phyloP scores from a whole-genome alignment of 2,113 vertebrate species.

The Danio rerio region DNA sequence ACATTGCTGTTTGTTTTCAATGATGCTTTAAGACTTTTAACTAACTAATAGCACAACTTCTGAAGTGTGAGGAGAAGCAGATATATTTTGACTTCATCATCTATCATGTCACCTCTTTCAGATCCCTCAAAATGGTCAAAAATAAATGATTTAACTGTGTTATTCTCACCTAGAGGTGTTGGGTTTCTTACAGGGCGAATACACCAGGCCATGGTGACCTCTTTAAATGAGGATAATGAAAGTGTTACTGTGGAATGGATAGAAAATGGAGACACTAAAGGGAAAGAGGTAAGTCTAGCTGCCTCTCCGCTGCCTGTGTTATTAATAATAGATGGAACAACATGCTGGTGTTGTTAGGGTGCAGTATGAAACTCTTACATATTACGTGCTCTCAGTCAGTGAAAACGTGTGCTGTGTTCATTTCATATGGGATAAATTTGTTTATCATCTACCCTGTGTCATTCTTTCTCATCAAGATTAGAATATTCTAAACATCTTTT shows the following conservation, averaged over 20 bases:
- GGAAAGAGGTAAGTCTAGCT: constrained; percentile 86
- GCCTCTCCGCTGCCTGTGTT: constrained; percentile 41
- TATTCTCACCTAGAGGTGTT: constrained; percentile 35
- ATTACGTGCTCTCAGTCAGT: neutral
- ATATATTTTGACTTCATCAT: neutral
- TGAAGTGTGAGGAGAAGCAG: constrained; percentile 36
- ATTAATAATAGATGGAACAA: constrained; percentile 65
- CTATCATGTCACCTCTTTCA: neutral
- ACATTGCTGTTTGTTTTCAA: constrained; percentile 60
- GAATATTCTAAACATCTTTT: neutral
- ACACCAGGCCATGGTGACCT: constrained; percentile 98
- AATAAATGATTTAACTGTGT: constrained; percentile 11
- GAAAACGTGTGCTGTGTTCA: neutral
- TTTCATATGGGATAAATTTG: neutral
- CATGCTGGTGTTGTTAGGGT: constrained; percentile 41
- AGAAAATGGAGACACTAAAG: constrained; percentile 98
- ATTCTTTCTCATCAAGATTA: neutral
- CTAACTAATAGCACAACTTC: constrained; percentile 41
- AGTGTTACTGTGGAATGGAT: constrained; percentile 98
- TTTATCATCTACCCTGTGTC: neutral
- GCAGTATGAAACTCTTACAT: neutral
- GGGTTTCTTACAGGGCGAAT: constrained; percentile 83
- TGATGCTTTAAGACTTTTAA: constrained; percentile 49
- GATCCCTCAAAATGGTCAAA: neutral
- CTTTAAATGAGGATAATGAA: constrained; percentile 94